These are phyloP conservation scores for Corythornis vintsioides DNA, from an alignment of 2,113 vertebrate species.

Conservation along the genomic window DNA sequence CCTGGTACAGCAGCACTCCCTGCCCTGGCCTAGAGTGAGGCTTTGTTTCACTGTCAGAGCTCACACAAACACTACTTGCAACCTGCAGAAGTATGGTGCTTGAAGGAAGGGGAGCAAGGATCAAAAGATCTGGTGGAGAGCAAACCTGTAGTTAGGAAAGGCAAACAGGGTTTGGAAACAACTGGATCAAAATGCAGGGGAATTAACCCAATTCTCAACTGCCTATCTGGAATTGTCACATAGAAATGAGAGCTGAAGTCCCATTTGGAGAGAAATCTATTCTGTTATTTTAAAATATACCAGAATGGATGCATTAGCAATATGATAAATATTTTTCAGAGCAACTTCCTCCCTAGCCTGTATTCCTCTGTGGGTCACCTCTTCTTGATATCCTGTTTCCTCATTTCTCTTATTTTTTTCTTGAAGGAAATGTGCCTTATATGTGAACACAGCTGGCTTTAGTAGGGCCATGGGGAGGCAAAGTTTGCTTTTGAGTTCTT, in stretches of 20 bases:
- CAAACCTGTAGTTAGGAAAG: not conserved
- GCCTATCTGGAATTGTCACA: not conserved
- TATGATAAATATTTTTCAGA: not conserved
- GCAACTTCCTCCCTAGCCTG: not conserved
- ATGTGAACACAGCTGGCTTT: slow-evolving; percentile 39
- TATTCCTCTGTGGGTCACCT: slow-evolving; percentile 23
- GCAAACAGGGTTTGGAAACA: not conserved
- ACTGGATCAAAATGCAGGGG: not conserved
- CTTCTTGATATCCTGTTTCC: not conserved
- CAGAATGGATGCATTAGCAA: not conserved
- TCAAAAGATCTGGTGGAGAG: not conserved
- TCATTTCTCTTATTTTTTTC: slow-evolving; percentile 15
- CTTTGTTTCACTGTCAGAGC: not conserved
- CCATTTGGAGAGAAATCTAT: slow-evolving; percentile 1
- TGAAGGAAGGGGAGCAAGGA: rapidly evolving
- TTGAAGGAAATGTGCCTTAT: slow-evolving; percentile 2
- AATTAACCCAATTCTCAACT: not conserved
- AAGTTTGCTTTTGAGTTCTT: slow-evolving; percentile 11
- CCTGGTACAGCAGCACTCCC: not conserved
- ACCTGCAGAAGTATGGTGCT: not conserved
- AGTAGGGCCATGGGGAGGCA: not conserved
- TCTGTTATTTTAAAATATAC: not conserved
- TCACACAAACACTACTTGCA: not conserved
- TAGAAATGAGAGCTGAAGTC: not conserved
- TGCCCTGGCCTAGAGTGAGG: not conserved